Evolutionary conservation across 2,888 invertebrate genomes (phyloP).

Genomic region (Miltochrista miniata): DNA sequence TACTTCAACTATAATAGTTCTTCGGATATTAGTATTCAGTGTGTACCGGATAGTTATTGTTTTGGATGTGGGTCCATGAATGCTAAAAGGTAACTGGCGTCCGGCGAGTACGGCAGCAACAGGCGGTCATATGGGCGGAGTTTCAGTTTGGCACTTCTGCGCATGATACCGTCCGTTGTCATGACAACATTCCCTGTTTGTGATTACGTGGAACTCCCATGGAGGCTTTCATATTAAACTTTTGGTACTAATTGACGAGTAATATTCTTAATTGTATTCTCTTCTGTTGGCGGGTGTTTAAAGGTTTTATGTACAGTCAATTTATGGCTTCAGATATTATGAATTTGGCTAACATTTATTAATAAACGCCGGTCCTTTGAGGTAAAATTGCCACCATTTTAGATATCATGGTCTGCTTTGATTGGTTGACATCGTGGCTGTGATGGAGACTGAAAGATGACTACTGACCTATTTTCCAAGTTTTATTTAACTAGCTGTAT

Average conservation of each 20-base stretch:
- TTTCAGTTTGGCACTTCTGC: conserved; percentile 61
- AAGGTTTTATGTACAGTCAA: conserved; percentile 23
- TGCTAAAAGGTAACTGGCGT: conserved; percentile 65
- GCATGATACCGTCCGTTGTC: conserved; percentile 63
- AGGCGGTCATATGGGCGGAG: conserved; percentile 76
- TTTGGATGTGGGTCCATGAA: conserved; percentile 54
- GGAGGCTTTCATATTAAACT: conserved; percentile 58
- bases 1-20: conserved; percentile 18
- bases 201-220: conserved; percentile 57
- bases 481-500: too few species aligned
- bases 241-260: conserved; percentile 60
- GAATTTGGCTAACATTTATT: too few species aligned
- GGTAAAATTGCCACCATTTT: too few species aligned
- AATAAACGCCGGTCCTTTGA: too few species aligned
- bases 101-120: conserved; percentile 68
- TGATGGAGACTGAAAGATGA: too few species aligned
- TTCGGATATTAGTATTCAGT: conserved; percentile 26
- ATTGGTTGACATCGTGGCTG: too few species aligned
- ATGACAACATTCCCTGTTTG: conserved; percentile 77
- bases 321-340: conserved; percentile 20
- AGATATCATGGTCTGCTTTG: too few species aligned
- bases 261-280: conserved; percentile 53
- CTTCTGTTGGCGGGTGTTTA: conserved; percentile 34
- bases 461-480: too few species aligned
- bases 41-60: conserved; percentile 38